These are phyloP conservation scores for Oppia nitens DNA, from an alignment of 1,140 invertebrate genomes.

Conservation along the genomic window DNA sequence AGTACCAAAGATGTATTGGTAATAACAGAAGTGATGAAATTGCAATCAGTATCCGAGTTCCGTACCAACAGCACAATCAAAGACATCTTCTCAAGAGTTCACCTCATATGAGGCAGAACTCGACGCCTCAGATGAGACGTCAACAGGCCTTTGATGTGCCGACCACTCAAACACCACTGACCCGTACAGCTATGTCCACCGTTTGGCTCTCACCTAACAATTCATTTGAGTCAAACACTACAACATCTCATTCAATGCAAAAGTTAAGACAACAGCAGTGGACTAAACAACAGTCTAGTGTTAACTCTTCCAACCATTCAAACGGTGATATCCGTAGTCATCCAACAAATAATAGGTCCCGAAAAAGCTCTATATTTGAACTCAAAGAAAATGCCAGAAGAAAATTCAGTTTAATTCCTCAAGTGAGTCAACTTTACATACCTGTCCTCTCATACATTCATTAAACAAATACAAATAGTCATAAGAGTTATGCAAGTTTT, in stretches of 20 bases:
- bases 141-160: slow-evolving; percentile 15
- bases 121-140: slow-evolving; percentile 4
- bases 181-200: slow-evolving; percentile 1
- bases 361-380: slow-evolving; percentile 9
- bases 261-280: slow-evolving; percentile 12
- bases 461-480: not conserved
- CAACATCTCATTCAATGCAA: slow-evolving; percentile 1
- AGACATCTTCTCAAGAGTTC: not conserved
- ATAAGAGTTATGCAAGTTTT: not conserved
- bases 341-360: slow-evolving; percentile 6
- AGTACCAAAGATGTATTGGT: not conserved
- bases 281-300: slow-evolving; percentile 13
- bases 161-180: not conserved
- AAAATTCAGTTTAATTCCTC: slow-evolving; percentile 16
- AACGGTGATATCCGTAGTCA: slow-evolving; percentile 13
- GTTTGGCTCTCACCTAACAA: slow-evolving; percentile 17
- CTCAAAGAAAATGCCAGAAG: slow-evolving; percentile 11
- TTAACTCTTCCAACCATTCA: slow-evolving; percentile 15
- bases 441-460: not conserved
- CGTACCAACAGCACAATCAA: slow-evolving; percentile 1
- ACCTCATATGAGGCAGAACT: slow-evolving; percentile 3
- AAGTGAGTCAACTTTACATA: slow-evolving; percentile 5
- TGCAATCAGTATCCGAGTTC: slow-evolving; percentile 7
- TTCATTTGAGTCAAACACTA: slow-evolving; percentile 14
- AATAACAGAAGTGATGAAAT: not conserved